phyloP scores from a whole-genome alignment of 2,888 invertebrate species.

The Polymixis lichenea region DNA sequence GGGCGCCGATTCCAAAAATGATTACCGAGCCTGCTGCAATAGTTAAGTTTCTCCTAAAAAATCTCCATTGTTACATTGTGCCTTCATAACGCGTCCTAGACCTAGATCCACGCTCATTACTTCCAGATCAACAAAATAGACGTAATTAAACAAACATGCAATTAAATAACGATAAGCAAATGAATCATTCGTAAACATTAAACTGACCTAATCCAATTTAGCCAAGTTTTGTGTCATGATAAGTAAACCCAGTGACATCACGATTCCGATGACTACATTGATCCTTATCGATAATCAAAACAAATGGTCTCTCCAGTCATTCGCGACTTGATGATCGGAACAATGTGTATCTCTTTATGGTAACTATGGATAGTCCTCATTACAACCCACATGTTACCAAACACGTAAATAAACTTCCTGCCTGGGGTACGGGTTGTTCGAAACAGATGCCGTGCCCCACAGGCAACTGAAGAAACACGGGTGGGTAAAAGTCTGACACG shows the following conservation, averaged over 20 bases:
- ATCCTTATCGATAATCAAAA: conserved; percentile 50
- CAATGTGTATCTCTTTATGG: conserved; percentile 11
- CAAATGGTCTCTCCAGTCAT: conserved; percentile 12
- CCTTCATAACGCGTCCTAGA: background rate
- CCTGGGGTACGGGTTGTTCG: too few relatives aligned
- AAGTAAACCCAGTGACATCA: conserved; percentile 47
- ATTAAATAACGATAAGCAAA: conserved; percentile 38
- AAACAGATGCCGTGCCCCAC: too few relatives aligned
- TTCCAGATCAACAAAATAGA: background rate
- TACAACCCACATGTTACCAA: background rate
- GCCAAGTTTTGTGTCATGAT: conserved; percentile 64
- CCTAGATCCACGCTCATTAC: conserved; percentile 2
- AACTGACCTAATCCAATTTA: conserved; percentile 54
- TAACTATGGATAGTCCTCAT: background rate
- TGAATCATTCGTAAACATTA: conserved; percentile 52
- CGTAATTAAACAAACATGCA: conserved; percentile 11
- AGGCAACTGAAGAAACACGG: too few relatives aligned
- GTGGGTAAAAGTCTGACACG: too few relatives aligned
- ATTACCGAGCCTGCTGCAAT: background rate
- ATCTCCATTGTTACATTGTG: too few relatives aligned
- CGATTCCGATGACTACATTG: conserved; percentile 60
- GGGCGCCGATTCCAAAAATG: background rate
- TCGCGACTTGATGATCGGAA: conserved; percentile 14
- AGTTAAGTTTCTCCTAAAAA: background rate
- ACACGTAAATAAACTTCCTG: too few relatives aligned